Base-by-base conservation (phyloP, 2,888 invertebrate species). In the Cactoblastis cactorum region DNA sequence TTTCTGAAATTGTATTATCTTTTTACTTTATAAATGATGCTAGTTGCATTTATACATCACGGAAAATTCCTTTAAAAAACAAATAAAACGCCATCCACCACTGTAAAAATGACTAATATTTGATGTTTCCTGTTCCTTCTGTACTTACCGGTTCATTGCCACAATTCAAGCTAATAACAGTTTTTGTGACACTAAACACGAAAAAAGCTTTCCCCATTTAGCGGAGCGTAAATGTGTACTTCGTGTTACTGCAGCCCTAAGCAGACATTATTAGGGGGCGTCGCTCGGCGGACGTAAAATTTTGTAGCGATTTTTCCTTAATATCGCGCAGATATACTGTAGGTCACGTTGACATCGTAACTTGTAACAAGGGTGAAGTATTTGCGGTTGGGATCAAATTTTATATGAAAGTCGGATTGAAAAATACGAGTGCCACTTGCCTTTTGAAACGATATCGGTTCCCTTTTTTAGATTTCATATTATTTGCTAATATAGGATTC, bases 121-220 rank as follows among this genome's bases (percentile, higher is more conserved):
- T 41, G 5, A 24, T 41, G 39, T 41, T 41, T 28, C n/a, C 9
- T 28, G 14, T 17, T 24, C 8, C 11, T 43, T 3, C 28, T 17
- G 11, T 17, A 28, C 15, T 61, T 63, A 67, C 66, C 69, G 62
- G 67, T 76, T 72, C 71, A 32, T 69, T 67, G 70, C 72, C 80
- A 83, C 85, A 86, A 83, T 82, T 86, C 80, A 83, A 72, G 80
- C 89, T 87, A 88, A 88, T 89, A 89, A 87, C 85, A 86, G 83
- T 87, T 88, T 86, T 87, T 85, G 85, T 86, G 89, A 87, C 89
- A 87, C 86, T 86, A 88, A 86, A 86, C 87, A 89, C 83, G 85
- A 87, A 88, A 89, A 88, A 88, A 88, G 87, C 89, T 87, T 87
- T 88, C 68, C 77, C 80, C 86, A 80, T 87, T 89, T 87, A 88